These are phyloP conservation scores for Malurus leucopterus DNA, from an alignment of 2,797 vertebrate genomes.

Conservation along the genomic window DNA sequence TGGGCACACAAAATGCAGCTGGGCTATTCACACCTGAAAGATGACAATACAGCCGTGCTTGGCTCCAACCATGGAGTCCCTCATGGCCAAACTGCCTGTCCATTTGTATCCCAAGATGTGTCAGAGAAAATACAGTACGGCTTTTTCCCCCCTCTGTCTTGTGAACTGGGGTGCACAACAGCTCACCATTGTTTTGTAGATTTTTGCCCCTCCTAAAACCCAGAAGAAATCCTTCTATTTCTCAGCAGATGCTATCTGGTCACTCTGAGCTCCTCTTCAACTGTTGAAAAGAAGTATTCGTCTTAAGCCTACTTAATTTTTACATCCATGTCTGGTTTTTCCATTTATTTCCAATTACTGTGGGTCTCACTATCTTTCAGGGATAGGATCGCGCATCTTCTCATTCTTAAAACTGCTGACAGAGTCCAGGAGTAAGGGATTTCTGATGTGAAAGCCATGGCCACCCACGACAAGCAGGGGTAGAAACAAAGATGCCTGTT, in stretches of 20 bases:
- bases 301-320: not conserved
- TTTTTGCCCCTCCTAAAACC: not conserved
- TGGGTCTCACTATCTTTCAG: rapidly evolving
- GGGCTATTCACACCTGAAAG: not conserved
- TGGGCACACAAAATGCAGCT: rapidly evolving
- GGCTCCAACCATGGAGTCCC: not conserved
- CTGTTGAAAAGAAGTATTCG: not conserved
- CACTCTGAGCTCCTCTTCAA: not conserved
- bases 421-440: not conserved
- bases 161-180: not conserved
- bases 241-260: not conserved
- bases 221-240: not conserved
- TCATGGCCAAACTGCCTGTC: not conserved
- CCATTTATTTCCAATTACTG: not conserved
- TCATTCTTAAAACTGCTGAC: not conserved
- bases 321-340: not conserved
- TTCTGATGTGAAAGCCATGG: not conserved
- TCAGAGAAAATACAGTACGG: not conserved
- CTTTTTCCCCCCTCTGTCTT: not conserved
- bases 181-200: not conserved
- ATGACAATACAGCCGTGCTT: not conserved
- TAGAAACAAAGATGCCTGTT: not conserved
- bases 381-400: not conserved
- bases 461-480: not conserved
- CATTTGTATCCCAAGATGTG: not conserved